Evolutionary conservation across 30 jellyfish, hydroid and myxozoan species (phyloP), one percentile per base, ranked within the genome.

Genomic region (Hydractinia symbiolongicarpus): DNA sequence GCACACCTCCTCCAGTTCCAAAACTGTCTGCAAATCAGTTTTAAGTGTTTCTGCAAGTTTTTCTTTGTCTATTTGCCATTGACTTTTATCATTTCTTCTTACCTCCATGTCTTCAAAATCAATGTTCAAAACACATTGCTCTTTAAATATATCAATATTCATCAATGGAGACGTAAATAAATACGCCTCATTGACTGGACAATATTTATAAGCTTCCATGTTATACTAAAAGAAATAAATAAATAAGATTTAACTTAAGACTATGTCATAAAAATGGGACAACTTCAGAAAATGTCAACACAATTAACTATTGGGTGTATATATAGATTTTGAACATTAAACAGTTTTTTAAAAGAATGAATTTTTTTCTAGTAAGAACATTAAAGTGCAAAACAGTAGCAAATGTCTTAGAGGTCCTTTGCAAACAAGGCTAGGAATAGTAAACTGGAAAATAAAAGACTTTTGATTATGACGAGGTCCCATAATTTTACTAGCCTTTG

Each of bases 1-100:
- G 68, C 96, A 88, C 13, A 88, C 81, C 17, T 68, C 85, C 52
- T 72, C 62, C 21, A 88, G 84, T 61, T 88, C 96, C 30, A 49
- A 72, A 1, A 88, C 87, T 61, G 96, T 88, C 55, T 88, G 91
- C 14, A 11, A 51, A 74, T 88, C 90, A 64, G 77, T 79, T 8
- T 83, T 53, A 54, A 82, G 82, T 4, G 73, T 40, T 0, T 58
- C 73, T 58, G 81, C 84, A 30, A 83, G 55, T 66, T 88, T 82
- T 55, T 88, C 84, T 5, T 61, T 8, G 9, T 77, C 62, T n/a
- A 69, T 68, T 64, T 61, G 85, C 61, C 50, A 30, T 74, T 74
- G 69, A 50, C 66, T 67, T 49, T 30, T n/a, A 10, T 15, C 51
- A 5, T 13, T 44, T 5, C 13, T 50, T 49, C n/a, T 30, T 74